Evolutionary conservation across 2,113 vertebrate species (phyloP).

Genomic region (Malurus melanocephalus): DNA sequence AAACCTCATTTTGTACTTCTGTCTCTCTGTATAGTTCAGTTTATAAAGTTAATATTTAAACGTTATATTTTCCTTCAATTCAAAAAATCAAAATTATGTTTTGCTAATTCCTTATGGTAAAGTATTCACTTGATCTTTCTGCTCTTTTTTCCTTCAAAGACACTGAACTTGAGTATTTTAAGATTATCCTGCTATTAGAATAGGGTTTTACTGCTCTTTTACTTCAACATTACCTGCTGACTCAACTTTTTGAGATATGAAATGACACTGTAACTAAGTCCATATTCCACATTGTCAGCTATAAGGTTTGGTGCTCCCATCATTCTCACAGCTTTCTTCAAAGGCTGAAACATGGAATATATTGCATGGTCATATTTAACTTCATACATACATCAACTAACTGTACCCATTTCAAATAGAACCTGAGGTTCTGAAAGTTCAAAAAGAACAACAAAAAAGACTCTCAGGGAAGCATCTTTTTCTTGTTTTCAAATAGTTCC

Average conservation of each 20-base stretch:
- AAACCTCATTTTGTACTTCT: background rate
- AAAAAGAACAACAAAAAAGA: background rate
- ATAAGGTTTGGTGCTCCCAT: constrained; percentile 96
- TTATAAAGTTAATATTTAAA: background rate
- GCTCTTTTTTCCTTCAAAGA: background rate
- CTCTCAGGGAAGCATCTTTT: background rate
- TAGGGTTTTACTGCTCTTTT: constrained; percentile 40
- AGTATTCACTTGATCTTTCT: constrained; percentile 2
- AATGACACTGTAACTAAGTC: constrained; percentile 95
- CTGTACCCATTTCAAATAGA: background rate
- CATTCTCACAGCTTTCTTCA: constrained; percentile 94
- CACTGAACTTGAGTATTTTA: constrained; percentile 10
- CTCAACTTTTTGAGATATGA: constrained; percentile 98
- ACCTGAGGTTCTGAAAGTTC: background rate
- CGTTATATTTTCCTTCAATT: background rate
- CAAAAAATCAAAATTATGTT: background rate
- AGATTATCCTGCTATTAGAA: constrained; percentile 8
- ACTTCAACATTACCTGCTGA: constrained; percentile 85
- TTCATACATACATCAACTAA: background rate
- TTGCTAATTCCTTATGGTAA: background rate
- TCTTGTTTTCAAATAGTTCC: background rate
- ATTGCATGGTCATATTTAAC: background rate
- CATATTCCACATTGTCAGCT: constrained; percentile 95
- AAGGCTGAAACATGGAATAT: constrained; percentile 74
- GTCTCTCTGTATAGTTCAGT: background rate